Evolutionary conservation across 2,888 invertebrate species (phyloP), one percentile per base, ranked within the genome.

Genomic region (Biston stratarius): DNA sequence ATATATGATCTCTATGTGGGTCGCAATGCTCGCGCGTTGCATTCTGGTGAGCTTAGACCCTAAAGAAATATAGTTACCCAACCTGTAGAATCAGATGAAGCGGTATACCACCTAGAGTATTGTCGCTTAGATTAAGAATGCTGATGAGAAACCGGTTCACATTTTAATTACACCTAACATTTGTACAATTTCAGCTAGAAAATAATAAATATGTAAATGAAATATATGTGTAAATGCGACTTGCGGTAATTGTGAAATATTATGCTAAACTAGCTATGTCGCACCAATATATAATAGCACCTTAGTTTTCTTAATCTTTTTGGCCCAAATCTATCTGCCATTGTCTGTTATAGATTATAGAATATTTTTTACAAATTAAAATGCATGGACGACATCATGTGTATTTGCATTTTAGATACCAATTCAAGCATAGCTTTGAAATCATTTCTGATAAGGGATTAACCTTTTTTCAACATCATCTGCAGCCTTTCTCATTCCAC

Each of bases 81-180:
- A 70, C 64, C 55, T 12, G 61, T 52, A 44, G 56, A 61, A 38
- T 60, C 14, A 59, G 59, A 49, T 49, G 48, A 33, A 60, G 48
- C 51, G 64, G 64, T 74, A 74, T 67, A 70, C 14, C 69, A 74
- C 72, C 70, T 67, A 70, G 61, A 59, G 62, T 40, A 64, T 60
- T 67, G 52, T 55, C 11, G 52, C 38, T 63, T 36, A 45, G 15
- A 33, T 42, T 61, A 38, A 45, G 53, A 53, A 63, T 63, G 63
- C 40, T 52, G 63, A 70, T 65, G 67, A 65, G 57, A 14, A 56
- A 67, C 62, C 61, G 62, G 69, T 71, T 40, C 47, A 15, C 47
- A 38, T 14, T 52, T 61, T 53, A 52, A 52, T 55, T 58, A 53
- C 59, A 62, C 59, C 51, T 59, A 66, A 53, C 51, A 52, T 38